Evolutionary conservation across 2,797 vertebrate genomes (phyloP).

Genomic region (Xenopus petersii): DNA sequence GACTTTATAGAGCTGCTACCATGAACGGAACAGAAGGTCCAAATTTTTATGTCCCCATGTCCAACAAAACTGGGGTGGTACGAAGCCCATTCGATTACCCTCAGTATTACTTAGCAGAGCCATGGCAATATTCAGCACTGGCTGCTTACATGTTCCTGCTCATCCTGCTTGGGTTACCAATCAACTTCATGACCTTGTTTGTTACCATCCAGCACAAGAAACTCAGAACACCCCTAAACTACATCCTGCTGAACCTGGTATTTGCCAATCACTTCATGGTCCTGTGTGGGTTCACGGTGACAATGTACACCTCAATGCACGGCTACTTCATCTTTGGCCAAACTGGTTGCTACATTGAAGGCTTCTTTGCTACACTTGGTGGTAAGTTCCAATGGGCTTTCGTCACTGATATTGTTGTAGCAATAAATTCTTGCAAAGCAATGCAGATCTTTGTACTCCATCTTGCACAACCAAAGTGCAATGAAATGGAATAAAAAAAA

Average conservation of each 20-base stretch:
- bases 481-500: too few relatives aligned
- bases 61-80: conserved; percentile 88
- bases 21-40: conserved; percentile 97
- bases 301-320: conserved; percentile 86
- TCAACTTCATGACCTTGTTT: conserved; percentile 93
- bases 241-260: conserved; percentile 89
- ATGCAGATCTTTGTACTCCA: too few relatives aligned
- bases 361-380: conserved; percentile 92
- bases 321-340: conserved; percentile 89
- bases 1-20: conserved; percentile 51
- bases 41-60: conserved; percentile 94
- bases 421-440: background rate
- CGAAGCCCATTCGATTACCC: conserved; percentile 88
- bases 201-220: conserved; percentile 94
- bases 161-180: conserved; percentile 83
- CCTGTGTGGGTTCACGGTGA: conserved; percentile 86
- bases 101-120: conserved; percentile 94
- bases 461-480: too few relatives aligned
- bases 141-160: conserved; percentile 95
- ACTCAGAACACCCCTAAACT: conserved; percentile 89
- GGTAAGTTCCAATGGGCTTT: conserved; percentile 67
- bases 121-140: conserved; percentile 87
- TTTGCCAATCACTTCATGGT: conserved; percentile 92
- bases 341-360: conserved; percentile 84
- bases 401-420: too few relatives aligned